Percentiles rank a stretch among this genome's conserved stretches.
These are phyloP conservation scores for Coboldia fuscipes DNA, from an alignment of 1,140 invertebrate species.

Conservation along the genomic window DNA sequence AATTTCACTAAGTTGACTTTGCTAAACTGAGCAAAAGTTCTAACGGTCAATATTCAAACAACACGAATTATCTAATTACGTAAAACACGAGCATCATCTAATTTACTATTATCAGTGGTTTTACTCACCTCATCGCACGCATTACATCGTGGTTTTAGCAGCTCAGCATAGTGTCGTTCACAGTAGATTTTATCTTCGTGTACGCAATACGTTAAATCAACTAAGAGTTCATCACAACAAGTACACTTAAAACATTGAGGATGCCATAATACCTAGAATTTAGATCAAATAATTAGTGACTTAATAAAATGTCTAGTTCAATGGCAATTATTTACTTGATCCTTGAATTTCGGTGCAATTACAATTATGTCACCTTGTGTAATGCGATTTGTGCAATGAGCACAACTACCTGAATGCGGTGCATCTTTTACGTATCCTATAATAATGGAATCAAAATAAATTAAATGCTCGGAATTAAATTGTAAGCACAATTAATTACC, in stretches of 20 bases:
- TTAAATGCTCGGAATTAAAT: neutral
- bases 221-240: conserved; percentile 66
- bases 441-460: neutral
- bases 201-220: conserved; percentile 83
- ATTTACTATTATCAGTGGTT: too few species aligned
- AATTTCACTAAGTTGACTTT: too few species aligned
- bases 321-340: conserved; percentile 17
- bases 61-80: too few species aligned
- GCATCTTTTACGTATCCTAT: conserved; percentile 20
- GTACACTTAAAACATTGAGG: conserved; percentile 72
- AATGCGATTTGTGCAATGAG: conserved; percentile 27
- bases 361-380: conserved; percentile 26
- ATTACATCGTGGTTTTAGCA: conserved; percentile 74
- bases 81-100: too few species aligned
- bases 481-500: conserved; percentile 32
- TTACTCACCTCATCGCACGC: conserved; percentile 87
- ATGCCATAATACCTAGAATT: conserved; percentile 43
- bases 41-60: too few species aligned
- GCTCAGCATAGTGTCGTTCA: conserved; percentile 83
- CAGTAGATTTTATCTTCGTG: conserved; percentile 72
- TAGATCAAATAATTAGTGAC: neutral
- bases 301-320: neutral
- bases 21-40: too few species aligned
- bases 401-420: conserved; percentile 21
- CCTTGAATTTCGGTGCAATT: conserved; percentile 26